A percentile compares a stretch with the other conserved stretches of the same genome.
These are phyloP conservation scores for Hyperoplus immaculatus DNA, from an alignment of 2,797 vertebrate species.

Conservation along the genomic window DNA sequence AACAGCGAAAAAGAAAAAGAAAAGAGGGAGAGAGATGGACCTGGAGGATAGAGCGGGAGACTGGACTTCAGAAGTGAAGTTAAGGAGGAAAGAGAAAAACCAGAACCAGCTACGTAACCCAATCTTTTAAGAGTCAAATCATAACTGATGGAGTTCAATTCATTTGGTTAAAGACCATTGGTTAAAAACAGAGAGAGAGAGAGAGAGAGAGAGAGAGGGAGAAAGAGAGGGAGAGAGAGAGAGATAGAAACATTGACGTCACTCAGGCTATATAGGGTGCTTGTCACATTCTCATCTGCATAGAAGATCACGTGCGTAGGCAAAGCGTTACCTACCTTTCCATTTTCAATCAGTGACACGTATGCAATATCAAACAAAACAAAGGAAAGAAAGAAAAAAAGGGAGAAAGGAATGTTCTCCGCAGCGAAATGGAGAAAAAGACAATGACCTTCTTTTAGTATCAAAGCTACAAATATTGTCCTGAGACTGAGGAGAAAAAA, in stretches of 20 bases:
- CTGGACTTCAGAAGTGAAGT: conserved; percentile 86
- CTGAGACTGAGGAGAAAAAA: conserved; percentile 83
- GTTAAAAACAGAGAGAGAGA: conserved; percentile 75
- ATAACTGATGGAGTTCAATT: conserved; percentile 79
- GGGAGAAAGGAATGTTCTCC: conserved; percentile 96
- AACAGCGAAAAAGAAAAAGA: conserved; percentile 82
- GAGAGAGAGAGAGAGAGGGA: conserved; percentile 64
- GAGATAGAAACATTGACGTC: conserved; percentile 94
- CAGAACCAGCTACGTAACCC: conserved; percentile 81
- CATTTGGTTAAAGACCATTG: conserved; percentile 81
- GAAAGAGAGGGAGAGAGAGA: conserved; percentile 45
- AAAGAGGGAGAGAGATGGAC: conserved; percentile 79
- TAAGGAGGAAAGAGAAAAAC: conserved; percentile 86
- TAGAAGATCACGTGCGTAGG: conserved; percentile 96
- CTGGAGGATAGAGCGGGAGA: conserved; percentile 83
- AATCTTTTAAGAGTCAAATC: conserved; percentile 80
- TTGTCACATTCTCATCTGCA: conserved; percentile 98
- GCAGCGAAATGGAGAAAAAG: conserved; percentile 96
- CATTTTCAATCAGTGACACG: conserved; percentile 95
- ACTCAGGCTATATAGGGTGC: conserved; percentile 93
- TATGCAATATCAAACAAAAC: conserved; percentile 94
- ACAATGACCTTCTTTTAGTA: conserved; percentile 97
- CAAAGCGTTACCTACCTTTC: conserved; percentile 98
- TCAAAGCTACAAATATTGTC: conserved; percentile 89
- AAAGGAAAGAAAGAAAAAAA: conserved; percentile 83